A percentile compares a stretch with the other conserved stretches of the same genome.
Evolutionary conservation across 2,888 invertebrate genomes (phyloP).

Genomic region (Mesochorus sp.): DNA sequence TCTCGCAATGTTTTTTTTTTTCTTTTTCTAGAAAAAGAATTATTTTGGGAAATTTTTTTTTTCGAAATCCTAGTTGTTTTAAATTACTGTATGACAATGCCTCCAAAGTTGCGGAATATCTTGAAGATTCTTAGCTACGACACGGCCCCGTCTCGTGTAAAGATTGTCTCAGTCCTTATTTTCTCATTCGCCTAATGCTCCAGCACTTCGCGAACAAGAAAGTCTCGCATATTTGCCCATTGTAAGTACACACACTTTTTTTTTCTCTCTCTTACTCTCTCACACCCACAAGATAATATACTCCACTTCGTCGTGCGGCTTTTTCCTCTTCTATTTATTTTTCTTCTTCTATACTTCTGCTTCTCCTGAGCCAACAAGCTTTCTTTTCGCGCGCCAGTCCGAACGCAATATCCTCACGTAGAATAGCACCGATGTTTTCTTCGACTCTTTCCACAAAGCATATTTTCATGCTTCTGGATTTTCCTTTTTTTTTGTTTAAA

Average conservation of each 20-base stretch:
- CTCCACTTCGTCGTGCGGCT: slow-evolving; percentile 29
- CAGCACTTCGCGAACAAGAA: slow-evolving; percentile 46
- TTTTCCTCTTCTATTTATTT: slow-evolving; percentile 21
- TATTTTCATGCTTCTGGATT: background rate
- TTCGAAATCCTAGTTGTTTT: too few species aligned
- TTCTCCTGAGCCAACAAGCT: background rate
- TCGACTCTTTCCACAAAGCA: background rate
- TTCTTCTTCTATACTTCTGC: slow-evolving; percentile 11
- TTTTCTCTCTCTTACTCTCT: background rate
- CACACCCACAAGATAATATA: slow-evolving; percentile 40
- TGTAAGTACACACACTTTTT: background rate
- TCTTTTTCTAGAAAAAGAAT: too few species aligned
- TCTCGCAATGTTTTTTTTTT: too few species aligned
- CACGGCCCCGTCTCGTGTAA: too few species aligned
- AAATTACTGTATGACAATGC: too few species aligned
- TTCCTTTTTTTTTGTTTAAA: background rate
- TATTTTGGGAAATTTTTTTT: too few species aligned
- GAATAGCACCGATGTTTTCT: slow-evolving; percentile 16
- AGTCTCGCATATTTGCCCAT: slow-evolving; percentile 47
- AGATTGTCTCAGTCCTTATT: slow-evolving; percentile 26
- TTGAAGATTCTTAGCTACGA: too few species aligned
- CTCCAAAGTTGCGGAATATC: too few species aligned
- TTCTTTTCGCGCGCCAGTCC: slow-evolving; percentile 34
- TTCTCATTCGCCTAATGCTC: slow-evolving; percentile 58
- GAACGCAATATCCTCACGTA: slow-evolving; percentile 15